Percentiles rank a stretch among this genome's conserved stretches.
Conservation (phyloP, 2,888 invertebrate genomes). For the Protophormia terraenovae region DNA sequence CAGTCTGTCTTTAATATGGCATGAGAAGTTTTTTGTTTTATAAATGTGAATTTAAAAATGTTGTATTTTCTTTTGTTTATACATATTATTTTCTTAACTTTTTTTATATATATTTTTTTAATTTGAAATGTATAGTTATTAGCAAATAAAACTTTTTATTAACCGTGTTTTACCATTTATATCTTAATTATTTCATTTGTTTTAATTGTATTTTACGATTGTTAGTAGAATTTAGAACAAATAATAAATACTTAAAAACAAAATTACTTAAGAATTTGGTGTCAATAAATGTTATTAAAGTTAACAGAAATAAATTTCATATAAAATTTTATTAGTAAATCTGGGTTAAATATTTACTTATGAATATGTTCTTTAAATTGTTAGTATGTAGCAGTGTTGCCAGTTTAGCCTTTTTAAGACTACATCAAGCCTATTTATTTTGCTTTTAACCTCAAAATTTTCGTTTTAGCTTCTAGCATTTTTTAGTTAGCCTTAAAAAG, state of each 20-base stretch:
- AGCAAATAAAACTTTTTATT: background rate
- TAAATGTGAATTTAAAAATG: background rate
- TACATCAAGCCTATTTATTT: too few species aligned
- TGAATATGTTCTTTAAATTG: too few species aligned
- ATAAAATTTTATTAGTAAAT: too few species aligned
- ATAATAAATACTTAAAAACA: background rate
- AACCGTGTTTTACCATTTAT: background rate
- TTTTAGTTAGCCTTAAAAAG: too few species aligned
- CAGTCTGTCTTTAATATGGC: background rate
- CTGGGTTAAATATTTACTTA: too few species aligned
- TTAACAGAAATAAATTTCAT: too few species aligned
- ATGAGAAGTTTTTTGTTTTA: background rate
- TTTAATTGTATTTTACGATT: background rate
- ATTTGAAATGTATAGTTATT: background rate
- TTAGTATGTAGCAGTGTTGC: too few species aligned
- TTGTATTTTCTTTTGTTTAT: background rate
- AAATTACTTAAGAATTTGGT: too few species aligned
- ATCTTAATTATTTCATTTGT: background rate
- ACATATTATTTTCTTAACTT: background rate
- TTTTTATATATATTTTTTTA: background rate
- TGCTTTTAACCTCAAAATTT: too few species aligned
- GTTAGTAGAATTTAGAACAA: background rate
- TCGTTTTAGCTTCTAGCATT: too few species aligned
- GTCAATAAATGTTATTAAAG: too few species aligned
- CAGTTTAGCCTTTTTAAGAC: too few species aligned